Base-by-base conservation (phyloP, 2,113 vertebrate genomes). In the Pelecanoides urinatrix region DNA sequence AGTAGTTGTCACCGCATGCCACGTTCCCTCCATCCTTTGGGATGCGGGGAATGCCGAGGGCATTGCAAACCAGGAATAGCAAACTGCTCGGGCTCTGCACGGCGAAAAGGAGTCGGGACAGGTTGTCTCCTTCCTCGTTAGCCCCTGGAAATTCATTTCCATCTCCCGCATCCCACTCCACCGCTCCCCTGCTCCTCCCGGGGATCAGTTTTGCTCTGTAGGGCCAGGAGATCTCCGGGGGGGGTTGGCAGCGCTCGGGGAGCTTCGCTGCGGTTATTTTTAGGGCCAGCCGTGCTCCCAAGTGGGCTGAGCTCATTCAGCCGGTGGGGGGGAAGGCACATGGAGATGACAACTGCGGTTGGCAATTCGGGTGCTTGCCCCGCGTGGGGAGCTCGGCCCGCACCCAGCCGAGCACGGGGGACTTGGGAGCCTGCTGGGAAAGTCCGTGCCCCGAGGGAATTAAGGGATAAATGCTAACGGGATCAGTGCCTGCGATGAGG, bases 251-350 rank as follows among this genome's bases (percentile, higher is more conserved):
- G 75, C 0, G 65, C 95, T n/a, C 4, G 0, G 38, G 50, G 75
- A 89, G 90, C 92, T 52, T 68, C 9, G 7, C 86, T 7, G 91
- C 2, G 7, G 90, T 87, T 95, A 96, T 96, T 96, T 91, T 96
- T 92, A 91, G 96, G 95, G 76, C 58, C 75, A 34, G 82, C 68
- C 23, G 2, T 25, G 88, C 72, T 94, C 90, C 62, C 75, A 9
- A 44, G 34, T 12, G 5, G 23, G 78, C 81, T 13, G 9, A 55
- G 93, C 86, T 72, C 22, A 2, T 40, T 78, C 11, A 72, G 82
- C 49, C 7, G 30, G 45, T 53, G 22, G 7, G 68, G 72, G 36
- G 26, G 47, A 79, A 92, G 84, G 96, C 50, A 10, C 63, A 9
- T 0, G 36, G 76, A 87, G 78, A 34, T 58, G 87, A 50, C 76